These are phyloP conservation scores for Choloepus hoffmanni DNA, from an alignment of 2,113 vertebrate species.

Conservation along the genomic window DNA sequence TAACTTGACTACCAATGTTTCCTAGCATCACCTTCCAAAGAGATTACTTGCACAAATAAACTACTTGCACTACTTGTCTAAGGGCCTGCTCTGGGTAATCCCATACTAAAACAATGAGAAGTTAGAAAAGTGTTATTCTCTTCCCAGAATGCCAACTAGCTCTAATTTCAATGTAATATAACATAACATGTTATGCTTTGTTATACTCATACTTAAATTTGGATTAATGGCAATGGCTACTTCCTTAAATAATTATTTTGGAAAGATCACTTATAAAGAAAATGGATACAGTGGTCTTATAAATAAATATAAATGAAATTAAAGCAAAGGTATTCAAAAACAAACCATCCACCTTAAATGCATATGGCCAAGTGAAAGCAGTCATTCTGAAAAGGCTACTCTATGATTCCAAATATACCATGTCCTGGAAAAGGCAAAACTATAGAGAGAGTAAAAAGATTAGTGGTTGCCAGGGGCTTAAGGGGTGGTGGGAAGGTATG, in stretches of 20 bases:
- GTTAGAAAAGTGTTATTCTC: background rate
- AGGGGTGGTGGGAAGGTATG: too few species aligned
- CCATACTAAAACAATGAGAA: background rate
- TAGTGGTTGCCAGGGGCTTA: too few species aligned
- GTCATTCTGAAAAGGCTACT: too few species aligned
- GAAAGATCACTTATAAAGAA: background rate
- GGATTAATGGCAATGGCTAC: background rate
- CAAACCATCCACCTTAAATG: too few species aligned
- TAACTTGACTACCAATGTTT: background rate
- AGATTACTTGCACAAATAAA: background rate
- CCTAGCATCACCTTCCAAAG: background rate
- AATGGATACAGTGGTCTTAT: background rate
- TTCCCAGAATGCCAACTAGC: background rate
- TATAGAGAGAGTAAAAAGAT: too few species aligned
- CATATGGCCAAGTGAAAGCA: too few species aligned
- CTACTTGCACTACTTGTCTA: background rate
- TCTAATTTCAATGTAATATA: slow-evolving; percentile 8
- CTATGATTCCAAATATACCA: too few species aligned
- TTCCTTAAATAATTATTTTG: background rate
- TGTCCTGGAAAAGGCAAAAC: too few species aligned
- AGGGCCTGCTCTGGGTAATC: background rate
- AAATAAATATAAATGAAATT: background rate
- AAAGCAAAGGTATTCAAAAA: background rate
- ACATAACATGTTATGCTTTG: background rate
- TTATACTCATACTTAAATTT: background rate